Conservation (phyloP, 35 echinoderm and acorn worm genomes). For the Patiria miniata region DNA sequence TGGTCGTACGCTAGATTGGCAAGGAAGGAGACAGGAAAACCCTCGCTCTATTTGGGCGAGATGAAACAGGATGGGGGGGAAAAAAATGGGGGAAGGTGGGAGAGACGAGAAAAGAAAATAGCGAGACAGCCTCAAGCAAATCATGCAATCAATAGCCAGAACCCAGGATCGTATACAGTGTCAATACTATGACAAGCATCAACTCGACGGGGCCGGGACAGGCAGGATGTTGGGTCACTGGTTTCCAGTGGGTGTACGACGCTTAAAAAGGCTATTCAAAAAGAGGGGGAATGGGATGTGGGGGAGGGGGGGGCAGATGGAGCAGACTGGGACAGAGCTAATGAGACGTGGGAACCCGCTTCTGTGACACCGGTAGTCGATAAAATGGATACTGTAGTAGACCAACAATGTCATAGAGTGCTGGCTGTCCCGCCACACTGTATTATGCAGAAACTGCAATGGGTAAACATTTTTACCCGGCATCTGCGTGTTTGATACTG, state of each 20-base stretch:
- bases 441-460: no score
- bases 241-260: no score
- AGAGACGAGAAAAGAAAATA: background rate
- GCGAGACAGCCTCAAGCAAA: slow-evolving; percentile 2
- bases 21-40: background rate
- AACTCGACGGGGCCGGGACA: background rate
- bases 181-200: slow-evolving; percentile 13
- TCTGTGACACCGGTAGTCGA: slow-evolving; percentile 3
- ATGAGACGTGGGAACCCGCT: slow-evolving; percentile 24
- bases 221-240: no score
- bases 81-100: background rate
- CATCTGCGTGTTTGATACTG: no score
- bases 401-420: background rate
- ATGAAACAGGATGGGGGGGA: background rate
- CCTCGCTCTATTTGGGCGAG: background rate
- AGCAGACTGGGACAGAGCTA: background rate
- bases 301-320: background rate
- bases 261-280: no score
- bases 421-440: background rate
- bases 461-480: no score
- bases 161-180: background rate
- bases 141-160: background rate
- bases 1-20: slow-evolving; percentile 12
- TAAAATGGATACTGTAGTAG: background rate
- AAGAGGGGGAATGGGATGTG: no score